Conservation (phyloP, 2,888 invertebrate genomes). For the Eristalis intricaria region DNA sequence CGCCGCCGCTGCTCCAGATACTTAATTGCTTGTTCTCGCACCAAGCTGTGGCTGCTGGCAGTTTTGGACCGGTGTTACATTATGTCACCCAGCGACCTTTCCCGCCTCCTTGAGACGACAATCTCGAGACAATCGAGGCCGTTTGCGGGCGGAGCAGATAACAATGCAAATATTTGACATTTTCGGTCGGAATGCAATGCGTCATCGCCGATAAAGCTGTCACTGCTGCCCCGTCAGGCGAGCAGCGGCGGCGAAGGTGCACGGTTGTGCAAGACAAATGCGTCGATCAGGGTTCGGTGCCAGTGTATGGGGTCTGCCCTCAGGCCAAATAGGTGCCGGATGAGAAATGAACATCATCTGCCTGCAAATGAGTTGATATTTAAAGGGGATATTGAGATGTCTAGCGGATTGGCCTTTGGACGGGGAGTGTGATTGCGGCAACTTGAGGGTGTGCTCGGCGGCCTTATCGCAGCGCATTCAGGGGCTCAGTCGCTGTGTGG, state of each 20-base stretch:
- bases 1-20: conserved; percentile 34
- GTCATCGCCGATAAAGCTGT: conserved; percentile 28
- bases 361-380: conserved; percentile 48
- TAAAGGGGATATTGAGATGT: conserved; percentile 20
- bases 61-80: not conserved
- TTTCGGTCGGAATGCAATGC: conserved; percentile 25
- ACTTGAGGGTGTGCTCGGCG: conserved; percentile 8
- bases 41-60: conserved; percentile 13
- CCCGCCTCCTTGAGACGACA: not conserved
- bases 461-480: not conserved
- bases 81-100: conserved; percentile 48
- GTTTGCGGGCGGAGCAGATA: not conserved
- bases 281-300: conserved; percentile 3
- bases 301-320: conserved; percentile 29
- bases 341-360: conserved; percentile 49
- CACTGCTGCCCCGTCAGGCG: not conserved
- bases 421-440: conserved; percentile 24
- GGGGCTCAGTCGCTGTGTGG: not conserved
- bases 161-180: conserved; percentile 54
- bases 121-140: conserved; percentile 19
- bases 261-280: conserved; percentile 11
- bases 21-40: conserved; percentile 33
- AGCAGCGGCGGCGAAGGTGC: not conserved
- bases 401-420: conserved; percentile 37
- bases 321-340: conserved; percentile 20